Percentiles rank a stretch among this genome's conserved stretches.
Evolutionary conservation across 2,888 invertebrate species (phyloP).

Genomic region (Neoascia interrupta): DNA sequence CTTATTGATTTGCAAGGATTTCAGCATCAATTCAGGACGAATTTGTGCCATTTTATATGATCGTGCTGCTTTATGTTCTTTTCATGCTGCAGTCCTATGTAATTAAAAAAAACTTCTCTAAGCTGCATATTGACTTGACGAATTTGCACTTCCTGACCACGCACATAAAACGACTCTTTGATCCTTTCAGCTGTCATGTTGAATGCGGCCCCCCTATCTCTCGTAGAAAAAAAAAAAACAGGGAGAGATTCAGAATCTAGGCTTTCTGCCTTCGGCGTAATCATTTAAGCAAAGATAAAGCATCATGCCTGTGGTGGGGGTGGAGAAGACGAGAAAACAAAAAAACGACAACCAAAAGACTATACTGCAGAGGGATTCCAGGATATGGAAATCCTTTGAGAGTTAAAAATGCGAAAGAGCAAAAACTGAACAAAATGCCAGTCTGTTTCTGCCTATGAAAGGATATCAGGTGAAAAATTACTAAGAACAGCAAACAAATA

Average conservation of each 20-base stretch:
- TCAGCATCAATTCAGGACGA: not conserved
- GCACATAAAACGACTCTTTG: conserved; percentile 38
- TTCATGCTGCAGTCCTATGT: conserved; percentile 6
- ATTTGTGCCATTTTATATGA: not conserved
- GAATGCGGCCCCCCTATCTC: conserved; percentile 7
- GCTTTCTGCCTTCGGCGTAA: conserved; percentile 53
- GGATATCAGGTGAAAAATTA: conserved; percentile 69
- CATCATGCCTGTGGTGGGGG: no score
- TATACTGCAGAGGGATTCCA: conserved; percentile 35
- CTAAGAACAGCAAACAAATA: conserved; percentile 67
- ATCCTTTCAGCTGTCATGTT: conserved; percentile 47
- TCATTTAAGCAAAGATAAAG: conserved; percentile 58
- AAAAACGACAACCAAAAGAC: conserved; percentile 3
- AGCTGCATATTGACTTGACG: conserved; percentile 1
- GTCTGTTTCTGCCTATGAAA: conserved; percentile 48
- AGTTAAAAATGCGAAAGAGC: conserved; percentile 57
- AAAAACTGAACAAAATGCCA: conserved; percentile 5
- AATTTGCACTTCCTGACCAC: not conserved
- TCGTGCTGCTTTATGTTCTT: not conserved
- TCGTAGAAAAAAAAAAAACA: not conserved
- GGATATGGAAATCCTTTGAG: conserved; percentile 61
- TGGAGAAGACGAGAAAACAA: not conserved
- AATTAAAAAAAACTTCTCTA: conserved; percentile 24
- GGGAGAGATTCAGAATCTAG: conserved; percentile 49
- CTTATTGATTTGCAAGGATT: not conserved